These are phyloP conservation scores for Drosophila tsacasi DNA, from an alignment of 1,140 invertebrate species.

Conservation along the genomic window DNA sequence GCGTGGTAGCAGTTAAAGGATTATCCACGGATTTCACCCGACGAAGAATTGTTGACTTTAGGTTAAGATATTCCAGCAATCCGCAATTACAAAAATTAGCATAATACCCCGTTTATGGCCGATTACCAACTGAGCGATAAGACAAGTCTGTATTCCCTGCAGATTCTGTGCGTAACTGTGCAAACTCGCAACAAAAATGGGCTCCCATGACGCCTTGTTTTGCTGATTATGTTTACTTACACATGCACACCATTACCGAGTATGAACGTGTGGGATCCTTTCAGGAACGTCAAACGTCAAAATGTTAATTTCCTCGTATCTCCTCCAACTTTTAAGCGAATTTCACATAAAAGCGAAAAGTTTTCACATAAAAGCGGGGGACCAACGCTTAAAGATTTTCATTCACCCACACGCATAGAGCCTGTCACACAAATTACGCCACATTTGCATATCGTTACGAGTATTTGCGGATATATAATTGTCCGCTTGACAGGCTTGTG, in stretches of 20 bases:
- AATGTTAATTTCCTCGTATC: constrained; percentile 66
- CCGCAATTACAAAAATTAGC: constrained; percentile 11
- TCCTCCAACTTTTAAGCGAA: constrained; percentile 61
- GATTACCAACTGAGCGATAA: constrained; percentile 5
- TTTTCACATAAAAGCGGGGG: constrained; percentile 63
- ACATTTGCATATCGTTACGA: constrained; percentile 49
- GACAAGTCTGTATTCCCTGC: neutral
- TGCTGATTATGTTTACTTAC: constrained; percentile 13
- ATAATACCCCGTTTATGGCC: constrained; percentile 9
- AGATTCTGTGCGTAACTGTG: neutral
- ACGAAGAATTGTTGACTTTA: neutral
- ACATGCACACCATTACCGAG: neutral
- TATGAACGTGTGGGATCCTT: neutral
- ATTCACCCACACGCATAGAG: constrained; percentile 16
- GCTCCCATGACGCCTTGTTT: constrained; percentile 7
- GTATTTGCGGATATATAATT: constrained; percentile 60
- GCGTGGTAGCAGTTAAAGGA: neutral
- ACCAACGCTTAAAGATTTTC: constrained; percentile 39
- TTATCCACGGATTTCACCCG: neutral
- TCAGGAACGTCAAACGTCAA: constrained; percentile 34
- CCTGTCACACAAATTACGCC: constrained; percentile 21
- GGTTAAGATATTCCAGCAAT: constrained; percentile 5
- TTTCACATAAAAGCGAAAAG: constrained; percentile 61
- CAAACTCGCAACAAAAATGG: constrained; percentile 24
- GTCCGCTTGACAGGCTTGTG: constrained; percentile 39